A percentile compares a stretch with the other conserved stretches of the same genome.
Conservation (phyloP, 2,888 invertebrate genomes). For the Eupeodes latifasciatus region DNA sequence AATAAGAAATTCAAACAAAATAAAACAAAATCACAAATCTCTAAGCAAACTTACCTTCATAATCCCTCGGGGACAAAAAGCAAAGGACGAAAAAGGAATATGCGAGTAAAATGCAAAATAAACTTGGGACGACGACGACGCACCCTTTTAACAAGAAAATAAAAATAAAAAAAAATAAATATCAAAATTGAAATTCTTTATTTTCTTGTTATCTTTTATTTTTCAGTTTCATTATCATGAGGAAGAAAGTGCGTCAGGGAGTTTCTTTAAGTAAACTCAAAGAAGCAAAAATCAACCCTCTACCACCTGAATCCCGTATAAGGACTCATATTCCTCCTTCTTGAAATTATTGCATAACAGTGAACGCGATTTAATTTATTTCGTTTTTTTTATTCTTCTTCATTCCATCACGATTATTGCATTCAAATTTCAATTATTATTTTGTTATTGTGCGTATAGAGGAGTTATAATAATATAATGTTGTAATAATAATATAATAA, state of each 20-base stretch:
- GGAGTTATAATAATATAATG: not conserved
- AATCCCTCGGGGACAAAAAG: conserved; percentile 33
- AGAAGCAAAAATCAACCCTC: not conserved
- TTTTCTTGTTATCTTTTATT: conserved; percentile 42
- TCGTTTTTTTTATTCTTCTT: conserved; percentile 10
- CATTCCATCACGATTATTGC: conserved; percentile 54
- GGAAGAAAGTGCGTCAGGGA: conserved; percentile 10
- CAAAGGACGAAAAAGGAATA: not conserved
- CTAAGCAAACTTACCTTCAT: conserved; percentile 16
- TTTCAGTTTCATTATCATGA: conserved; percentile 13
- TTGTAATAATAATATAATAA: conserved; percentile 27
- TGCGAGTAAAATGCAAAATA: conserved; percentile 26
- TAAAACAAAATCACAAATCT: conserved; percentile 15
- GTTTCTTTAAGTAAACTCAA: not conserved
- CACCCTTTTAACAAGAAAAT: conserved; percentile 47
- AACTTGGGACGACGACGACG: not conserved
- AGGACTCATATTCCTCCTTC: not conserved
- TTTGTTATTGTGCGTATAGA: conserved; percentile 37
- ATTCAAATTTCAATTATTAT: conserved; percentile 64
- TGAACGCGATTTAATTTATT: conserved; percentile 23
- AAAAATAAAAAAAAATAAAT: conserved; percentile 19
- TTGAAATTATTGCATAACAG: not conserved
- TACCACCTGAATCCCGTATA: not conserved
- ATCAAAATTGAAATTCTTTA: conserved; percentile 64
- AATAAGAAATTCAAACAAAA: not conserved